Base-by-base conservation (phyloP, 92 coral and sea anemone species). In the Phenganax subtilis region DNA sequence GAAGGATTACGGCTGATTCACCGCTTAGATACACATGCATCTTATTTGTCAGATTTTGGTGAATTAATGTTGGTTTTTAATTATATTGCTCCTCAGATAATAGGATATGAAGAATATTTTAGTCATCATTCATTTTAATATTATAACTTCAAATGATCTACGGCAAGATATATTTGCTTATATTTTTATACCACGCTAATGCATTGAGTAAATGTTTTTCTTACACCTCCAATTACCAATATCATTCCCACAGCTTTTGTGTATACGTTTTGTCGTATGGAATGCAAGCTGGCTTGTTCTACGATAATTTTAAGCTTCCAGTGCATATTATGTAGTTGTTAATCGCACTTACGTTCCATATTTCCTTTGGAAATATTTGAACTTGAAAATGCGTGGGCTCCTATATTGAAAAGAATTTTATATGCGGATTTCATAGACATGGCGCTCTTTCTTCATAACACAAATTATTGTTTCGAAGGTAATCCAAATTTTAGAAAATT, bases 161-260 rank as follows among this genome's bases (percentile, higher is more conserved):
- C 9, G 9, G 14, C 51, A 67, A 28, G 72, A 64, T 64, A 64
- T 60, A 64, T 64, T 7, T 64, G 44, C 16, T 53, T 0, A 10
- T 51, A 67, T 67, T 28, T 67, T 28, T 67, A 28, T 27, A 10
- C 72, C 51, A 67, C 72, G 72, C 51, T 67, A 67, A 67, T 67
- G 51, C 72, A 67, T 31, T 67, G 37, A 67, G 60, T 67, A 67
- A 64, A 67, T 67, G 72, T 67, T 67, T 67, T 67, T 4, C 30
- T 15, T 62, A 15, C 15, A 12, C 12, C 65, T 6, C 65, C 65
- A 5, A 20, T 20, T 20, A 59, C 17, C 17, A 64, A 20, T 20
- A 20, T 64, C 29, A 64, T 64, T 4, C 30, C 37, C 8, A 64
- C 12, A 67, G 37, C 72, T 12, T 20, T 12, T 28, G 10, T 37